Conservation (phyloP, 2,888 invertebrate species). For the Diarsia dahlii region DNA sequence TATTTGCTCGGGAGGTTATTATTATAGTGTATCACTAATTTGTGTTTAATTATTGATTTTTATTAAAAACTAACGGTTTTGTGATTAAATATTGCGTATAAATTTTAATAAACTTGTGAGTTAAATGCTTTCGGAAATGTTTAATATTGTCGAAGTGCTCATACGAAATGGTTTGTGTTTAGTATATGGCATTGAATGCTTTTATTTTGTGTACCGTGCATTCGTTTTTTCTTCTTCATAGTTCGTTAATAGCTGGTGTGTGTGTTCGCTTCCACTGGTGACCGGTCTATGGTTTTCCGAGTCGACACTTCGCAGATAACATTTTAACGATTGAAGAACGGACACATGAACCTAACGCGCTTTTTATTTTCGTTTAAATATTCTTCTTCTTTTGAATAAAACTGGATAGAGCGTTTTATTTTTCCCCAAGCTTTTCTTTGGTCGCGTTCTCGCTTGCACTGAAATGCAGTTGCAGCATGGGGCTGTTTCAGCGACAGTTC, state of each 20-base stretch:
- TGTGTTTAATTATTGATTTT: conserved; percentile 78
- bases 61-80: conserved; percentile 77
- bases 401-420: conserved; percentile 68
- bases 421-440: conserved; percentile 75
- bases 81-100: conserved; percentile 86
- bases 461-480: conserved; percentile 87
- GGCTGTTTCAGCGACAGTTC: conserved; percentile 74
- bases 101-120: conserved; percentile 80
- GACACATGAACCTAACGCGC: conserved; percentile 54
- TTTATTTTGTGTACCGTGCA: conserved; percentile 73
- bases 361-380: conserved; percentile 41
- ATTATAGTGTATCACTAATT: conserved; percentile 75
- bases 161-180: conserved; percentile 78
- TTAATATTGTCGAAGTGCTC: conserved; percentile 83
- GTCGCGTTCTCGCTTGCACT: conserved; percentile 86
- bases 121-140: conserved; percentile 64
- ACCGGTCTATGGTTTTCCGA: conserved; percentile 59
- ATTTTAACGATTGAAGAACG: conserved; percentile 54
- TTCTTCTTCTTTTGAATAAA: conserved; percentile 32
- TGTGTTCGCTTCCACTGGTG: conserved; percentile 65
- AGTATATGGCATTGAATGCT: conserved; percentile 71
- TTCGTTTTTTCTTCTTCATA: conserved; percentile 89
- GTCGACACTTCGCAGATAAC: conserved; percentile 55
- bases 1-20: conserved; percentile 84
- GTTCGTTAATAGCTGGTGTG: conserved; percentile 76